A percentile compares a stretch with the other conserved stretches of the same genome.
Evolutionary conservation across 2,888 invertebrate genomes (phyloP).

Genomic region (Papilio elwesi): DNA sequence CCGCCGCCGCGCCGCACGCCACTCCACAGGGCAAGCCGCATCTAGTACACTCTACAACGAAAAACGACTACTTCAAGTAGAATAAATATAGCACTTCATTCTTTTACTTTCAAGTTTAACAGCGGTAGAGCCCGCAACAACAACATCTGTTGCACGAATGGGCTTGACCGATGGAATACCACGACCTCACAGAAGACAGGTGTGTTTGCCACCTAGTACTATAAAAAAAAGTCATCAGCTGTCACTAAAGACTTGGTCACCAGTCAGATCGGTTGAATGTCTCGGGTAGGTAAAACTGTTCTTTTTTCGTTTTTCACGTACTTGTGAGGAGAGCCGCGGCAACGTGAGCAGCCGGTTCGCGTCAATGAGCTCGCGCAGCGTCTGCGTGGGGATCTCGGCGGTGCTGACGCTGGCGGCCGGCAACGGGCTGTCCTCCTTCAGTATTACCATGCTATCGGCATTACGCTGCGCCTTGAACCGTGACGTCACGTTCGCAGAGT

Average conservation of each 20-base stretch:
- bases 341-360: slow-evolving; percentile 94
- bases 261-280: too few relatives aligned
- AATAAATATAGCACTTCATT: neutral
- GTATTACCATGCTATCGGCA: slow-evolving; percentile 88
- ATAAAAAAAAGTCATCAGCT: too few relatives aligned
- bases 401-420: slow-evolving; percentile 95
- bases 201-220: too few relatives aligned
- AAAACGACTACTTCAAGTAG: too few relatives aligned
- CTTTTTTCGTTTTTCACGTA: slow-evolving; percentile 40
- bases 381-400: slow-evolving; percentile 94
- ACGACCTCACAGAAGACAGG: too few relatives aligned
- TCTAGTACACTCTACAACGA: slow-evolving; percentile 86
- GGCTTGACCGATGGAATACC: too few relatives aligned
- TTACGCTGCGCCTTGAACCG: slow-evolving; percentile 88
- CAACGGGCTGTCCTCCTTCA: slow-evolving; percentile 92
- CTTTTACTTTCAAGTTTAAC: too few relatives aligned
- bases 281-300: too few relatives aligned
- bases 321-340: slow-evolving; percentile 96
- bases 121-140: too few relatives aligned
- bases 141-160: too few relatives aligned
- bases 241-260: too few relatives aligned
- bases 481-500: slow-evolving; percentile 85
- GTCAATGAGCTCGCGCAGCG: slow-evolving; percentile 94
- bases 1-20: slow-evolving; percentile 88
- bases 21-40: slow-evolving; percentile 94